These are phyloP conservation scores for Peucedramus taeniatus DNA, from an alignment of 2,113 vertebrate genomes.

Conservation along the genomic window DNA sequence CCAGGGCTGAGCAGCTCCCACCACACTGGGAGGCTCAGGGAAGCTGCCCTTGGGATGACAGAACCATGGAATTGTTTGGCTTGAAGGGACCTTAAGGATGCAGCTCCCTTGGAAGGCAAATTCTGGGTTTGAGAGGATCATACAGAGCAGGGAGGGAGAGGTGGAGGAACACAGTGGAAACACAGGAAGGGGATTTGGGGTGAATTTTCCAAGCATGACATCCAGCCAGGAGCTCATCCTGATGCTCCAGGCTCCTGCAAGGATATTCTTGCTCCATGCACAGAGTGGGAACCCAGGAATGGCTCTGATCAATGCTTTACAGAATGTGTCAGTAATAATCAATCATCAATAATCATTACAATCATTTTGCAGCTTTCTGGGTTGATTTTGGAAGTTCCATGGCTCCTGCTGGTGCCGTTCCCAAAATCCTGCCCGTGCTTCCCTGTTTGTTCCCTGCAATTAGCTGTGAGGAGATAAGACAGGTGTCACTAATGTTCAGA, in stretches of 20 bases:
- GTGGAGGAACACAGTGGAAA: no score
- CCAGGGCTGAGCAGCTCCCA: no score
- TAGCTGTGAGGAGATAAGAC: conserved; percentile 21
- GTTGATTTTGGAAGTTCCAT: background rate
- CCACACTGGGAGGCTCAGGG: background rate
- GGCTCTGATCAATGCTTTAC: background rate
- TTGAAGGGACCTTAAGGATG: background rate
- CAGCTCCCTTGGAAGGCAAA: background rate
- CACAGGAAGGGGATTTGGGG: background rate
- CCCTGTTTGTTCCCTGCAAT: background rate
- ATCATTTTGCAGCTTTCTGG: background rate
- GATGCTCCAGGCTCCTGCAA: background rate
- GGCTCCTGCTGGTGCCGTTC: background rate
- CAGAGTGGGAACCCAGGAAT: background rate
- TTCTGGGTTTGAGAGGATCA: background rate
- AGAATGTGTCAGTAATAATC: background rate
- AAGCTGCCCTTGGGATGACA: background rate
- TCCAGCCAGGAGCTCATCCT: background rate
- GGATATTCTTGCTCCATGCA: background rate
- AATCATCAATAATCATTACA: background rate
- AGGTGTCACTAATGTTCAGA: conserved; percentile 4
- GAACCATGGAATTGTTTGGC: background rate
- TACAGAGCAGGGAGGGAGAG: background rate
- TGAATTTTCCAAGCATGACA: background rate
- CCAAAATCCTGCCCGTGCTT: background rate